Base-by-base conservation (phyloP, 1,140 invertebrate species). In the Maniola jurtina region DNA sequence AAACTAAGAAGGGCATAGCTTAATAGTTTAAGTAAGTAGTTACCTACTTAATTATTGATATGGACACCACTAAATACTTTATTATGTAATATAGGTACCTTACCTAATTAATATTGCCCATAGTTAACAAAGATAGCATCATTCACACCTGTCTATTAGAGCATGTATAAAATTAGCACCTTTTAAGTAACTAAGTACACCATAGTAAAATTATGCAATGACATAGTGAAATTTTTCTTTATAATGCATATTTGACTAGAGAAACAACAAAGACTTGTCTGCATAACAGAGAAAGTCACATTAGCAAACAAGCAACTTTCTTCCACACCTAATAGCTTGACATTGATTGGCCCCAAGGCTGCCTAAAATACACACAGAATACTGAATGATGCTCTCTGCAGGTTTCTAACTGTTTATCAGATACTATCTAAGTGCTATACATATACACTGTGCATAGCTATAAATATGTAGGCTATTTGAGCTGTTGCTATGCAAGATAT, bases 401-500 rank as follows among this genome's bases (percentile, higher is more conserved):
- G 56, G 54, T 61, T 71, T 66, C 65, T 65, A 80, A 75, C 73
- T 75, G 70, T 80, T 76, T 77, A 81, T 85, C 80, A 78, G 74
- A 77, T 75, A 82, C 72, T 75, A 75, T 81, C 72, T 80, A 77
- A 80, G 74, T 78, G 64, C 66, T 70, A 59, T 71, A 75, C 60
- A 45, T 61, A 72, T 62, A 73, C 57, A 61, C 67, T 60, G 65
- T 76, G 67, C 72, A 72, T 74, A 54, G 58, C 60, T 66, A 84
- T 77, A 80, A 65, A 82, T 87, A 82, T 86, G 82, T 88, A 82
- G 81, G 83, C 82, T 83, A 78, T 55, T 34, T 69, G 64, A 73
- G 79, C 81, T 88, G 86, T 88, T 88, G 84, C 86, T 86, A 88
- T 84, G 86, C 83, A 72, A 85, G 80, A 84, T 82, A 86, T 76